Conservation (phyloP, 2,888 invertebrate genomes). For the Gortyna flavago region DNA sequence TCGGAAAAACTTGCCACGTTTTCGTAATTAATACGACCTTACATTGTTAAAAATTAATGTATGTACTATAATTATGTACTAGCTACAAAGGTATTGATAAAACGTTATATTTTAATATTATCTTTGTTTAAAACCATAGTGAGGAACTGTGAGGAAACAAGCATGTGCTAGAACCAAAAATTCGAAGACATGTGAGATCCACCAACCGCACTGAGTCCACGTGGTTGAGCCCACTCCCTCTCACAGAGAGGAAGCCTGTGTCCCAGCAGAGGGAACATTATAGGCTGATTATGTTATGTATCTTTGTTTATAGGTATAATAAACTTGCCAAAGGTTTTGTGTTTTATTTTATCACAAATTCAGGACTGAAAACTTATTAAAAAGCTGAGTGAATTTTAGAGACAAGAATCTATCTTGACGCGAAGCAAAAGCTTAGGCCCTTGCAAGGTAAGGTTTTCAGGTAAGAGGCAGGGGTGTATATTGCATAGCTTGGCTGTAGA, state of each 20-base stretch:
- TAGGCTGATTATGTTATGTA: neutral
- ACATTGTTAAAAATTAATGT: neutral
- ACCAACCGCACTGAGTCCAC: too few relatives aligned
- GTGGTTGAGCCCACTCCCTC: neutral
- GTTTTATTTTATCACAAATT: slow-evolving; percentile 44
- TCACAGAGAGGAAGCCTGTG: neutral
- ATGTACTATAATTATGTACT: too few relatives aligned
- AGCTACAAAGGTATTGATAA: neutral
- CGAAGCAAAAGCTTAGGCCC: neutral
- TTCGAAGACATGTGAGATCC: neutral
- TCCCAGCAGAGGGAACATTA: neutral
- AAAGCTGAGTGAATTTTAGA: neutral
- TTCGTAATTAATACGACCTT: neutral
- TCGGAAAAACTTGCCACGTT: neutral
- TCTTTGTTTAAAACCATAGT: neutral
- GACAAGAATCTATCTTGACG: neutral
- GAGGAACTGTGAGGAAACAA: too few relatives aligned
- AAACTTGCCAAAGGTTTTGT: slow-evolving; percentile 37
- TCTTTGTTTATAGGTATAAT: slow-evolving; percentile 23
- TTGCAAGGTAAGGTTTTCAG: neutral
- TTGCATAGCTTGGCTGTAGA: neutral
- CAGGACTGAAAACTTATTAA: neutral
- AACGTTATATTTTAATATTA: neutral
- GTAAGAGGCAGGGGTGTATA: neutral
- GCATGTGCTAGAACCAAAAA: neutral